Percentiles rank a stretch among this genome's conserved stretches.
Conservation (phyloP, 2,797 vertebrate genomes). For the Gymnothorax reevesii region DNA sequence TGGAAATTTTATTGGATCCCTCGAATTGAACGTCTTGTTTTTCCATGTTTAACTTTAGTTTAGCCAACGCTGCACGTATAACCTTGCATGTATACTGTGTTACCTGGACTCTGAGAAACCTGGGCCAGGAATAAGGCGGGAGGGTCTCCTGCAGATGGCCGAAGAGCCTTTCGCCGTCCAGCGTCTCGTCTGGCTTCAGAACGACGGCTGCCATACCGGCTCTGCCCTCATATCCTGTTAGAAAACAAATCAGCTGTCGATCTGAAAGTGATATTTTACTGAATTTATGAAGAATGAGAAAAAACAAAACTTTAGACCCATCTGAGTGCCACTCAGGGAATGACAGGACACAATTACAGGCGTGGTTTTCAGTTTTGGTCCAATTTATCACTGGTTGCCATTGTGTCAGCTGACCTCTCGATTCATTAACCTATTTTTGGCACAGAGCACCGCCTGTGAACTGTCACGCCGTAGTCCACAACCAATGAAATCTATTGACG, state of each 20-base stretch:
- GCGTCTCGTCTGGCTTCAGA: constrained; percentile 49
- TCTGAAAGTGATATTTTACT: neutral
- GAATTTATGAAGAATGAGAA: neutral
- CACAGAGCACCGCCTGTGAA: too few relatives aligned
- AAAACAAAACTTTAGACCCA: neutral
- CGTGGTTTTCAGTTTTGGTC: too few relatives aligned
- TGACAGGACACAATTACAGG: too few relatives aligned
- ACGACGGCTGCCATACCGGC: constrained; percentile 75
- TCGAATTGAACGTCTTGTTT: neutral
- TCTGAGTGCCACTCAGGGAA: too few relatives aligned
- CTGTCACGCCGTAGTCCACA: too few relatives aligned
- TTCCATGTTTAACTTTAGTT: neutral
- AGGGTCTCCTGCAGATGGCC: constrained; percentile 68
- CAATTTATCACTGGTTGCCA: too few relatives aligned
- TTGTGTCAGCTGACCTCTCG: too few relatives aligned
- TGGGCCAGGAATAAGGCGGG: constrained; percentile 78
- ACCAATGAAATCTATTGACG: too few relatives aligned
- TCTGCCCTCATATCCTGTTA: constrained; percentile 74
- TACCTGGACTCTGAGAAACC: constrained; percentile 87
- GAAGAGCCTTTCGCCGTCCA: constrained; percentile 71
- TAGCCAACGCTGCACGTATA: neutral
- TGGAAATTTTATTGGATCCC: too few relatives aligned
- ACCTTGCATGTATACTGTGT: neutral
- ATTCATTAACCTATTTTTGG: too few relatives aligned
- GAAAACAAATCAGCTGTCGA: neutral